phyloP scores from a whole-genome alignment of 53 echinoderm and acorn worm species.

The Crossaster papposus region DNA sequence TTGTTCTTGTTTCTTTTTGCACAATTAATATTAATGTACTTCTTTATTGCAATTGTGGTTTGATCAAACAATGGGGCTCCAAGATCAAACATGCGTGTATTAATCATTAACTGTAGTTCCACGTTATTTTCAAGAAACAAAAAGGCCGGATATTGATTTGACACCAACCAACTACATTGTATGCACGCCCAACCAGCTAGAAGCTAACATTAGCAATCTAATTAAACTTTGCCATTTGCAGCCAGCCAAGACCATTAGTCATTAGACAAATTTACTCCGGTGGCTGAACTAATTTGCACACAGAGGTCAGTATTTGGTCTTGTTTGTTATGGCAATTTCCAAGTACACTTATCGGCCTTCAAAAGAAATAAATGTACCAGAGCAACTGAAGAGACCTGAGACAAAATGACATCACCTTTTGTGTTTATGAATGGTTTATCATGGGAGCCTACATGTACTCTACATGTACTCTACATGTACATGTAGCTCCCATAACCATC shows the following conservation, averaged over 20 bases:
- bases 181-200: neutral
- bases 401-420: no score
- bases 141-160: constrained; percentile 9
- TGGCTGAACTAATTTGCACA: neutral
- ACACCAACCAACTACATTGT: neutral
- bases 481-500: no score
- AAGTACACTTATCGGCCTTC: neutral
- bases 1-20: neutral
- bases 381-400: neutral
- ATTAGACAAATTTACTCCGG: constrained; percentile 40
- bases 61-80: no score
- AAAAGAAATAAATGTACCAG: neutral
- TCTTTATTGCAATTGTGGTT: neutral
- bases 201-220: neutral
- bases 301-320: neutral
- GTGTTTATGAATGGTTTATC: no score
- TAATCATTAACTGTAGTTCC: constrained; percentile 26
- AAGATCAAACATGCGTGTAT: no score
- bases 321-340: neutral
- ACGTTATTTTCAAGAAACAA: constrained; percentile 7
- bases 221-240: constrained; percentile 23
- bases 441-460: no score
- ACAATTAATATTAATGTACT: neutral
- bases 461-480: no score
- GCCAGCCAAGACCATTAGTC: constrained; percentile 22